phyloP scores from a whole-genome alignment of 2,888 invertebrate genomes.

The Hirtodrosophila alboralis region DNA sequence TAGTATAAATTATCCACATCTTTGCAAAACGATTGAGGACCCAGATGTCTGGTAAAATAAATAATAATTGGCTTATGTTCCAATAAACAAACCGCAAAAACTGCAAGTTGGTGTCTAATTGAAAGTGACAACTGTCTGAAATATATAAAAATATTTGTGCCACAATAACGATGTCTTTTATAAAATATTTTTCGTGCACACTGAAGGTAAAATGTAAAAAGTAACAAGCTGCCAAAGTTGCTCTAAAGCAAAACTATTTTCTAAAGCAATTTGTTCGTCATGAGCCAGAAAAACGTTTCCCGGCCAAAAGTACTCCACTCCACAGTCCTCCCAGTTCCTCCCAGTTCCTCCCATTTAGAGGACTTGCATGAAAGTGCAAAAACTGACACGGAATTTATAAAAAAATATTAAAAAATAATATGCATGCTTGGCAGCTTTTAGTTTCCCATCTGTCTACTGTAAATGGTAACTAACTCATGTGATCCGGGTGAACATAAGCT shows the following conservation, averaged over 20 bases:
- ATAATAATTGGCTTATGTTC: conserved; percentile 1
- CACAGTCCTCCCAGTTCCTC: conserved; percentile 5
- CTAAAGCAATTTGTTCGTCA: conserved; percentile 71
- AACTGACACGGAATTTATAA: conserved; percentile 48
- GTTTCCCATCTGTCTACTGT: conserved; percentile 2
- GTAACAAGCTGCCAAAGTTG: conserved; percentile 64
- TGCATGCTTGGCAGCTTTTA: conserved; percentile 52
- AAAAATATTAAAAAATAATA: conserved; percentile 70
- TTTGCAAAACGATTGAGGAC: conserved; percentile 40
- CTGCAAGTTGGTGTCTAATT: conserved; percentile 47
- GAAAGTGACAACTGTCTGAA: conserved; percentile 44
- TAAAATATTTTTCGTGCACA: no score
- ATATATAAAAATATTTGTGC: conserved; percentile 20
- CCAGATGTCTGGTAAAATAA: conserved; percentile 21
- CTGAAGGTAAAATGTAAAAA: conserved; percentile 26
- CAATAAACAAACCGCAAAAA: conserved; percentile 15
- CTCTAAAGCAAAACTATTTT: conserved; percentile 53
- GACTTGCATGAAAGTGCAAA: conserved; percentile 35
- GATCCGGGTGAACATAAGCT: conserved; percentile 10
- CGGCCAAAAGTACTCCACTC: conserved; percentile 44
- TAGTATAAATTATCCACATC: conserved; percentile 33
- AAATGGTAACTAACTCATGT: conserved; percentile 32
- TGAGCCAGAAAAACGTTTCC: conserved; percentile 66
- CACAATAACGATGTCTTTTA: no score
- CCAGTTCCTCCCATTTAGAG: conserved; percentile 4